These are phyloP conservation scores for Cerceris ruficornis DNA, from an alignment of 2,888 invertebrate species.

Conservation along the genomic window DNA sequence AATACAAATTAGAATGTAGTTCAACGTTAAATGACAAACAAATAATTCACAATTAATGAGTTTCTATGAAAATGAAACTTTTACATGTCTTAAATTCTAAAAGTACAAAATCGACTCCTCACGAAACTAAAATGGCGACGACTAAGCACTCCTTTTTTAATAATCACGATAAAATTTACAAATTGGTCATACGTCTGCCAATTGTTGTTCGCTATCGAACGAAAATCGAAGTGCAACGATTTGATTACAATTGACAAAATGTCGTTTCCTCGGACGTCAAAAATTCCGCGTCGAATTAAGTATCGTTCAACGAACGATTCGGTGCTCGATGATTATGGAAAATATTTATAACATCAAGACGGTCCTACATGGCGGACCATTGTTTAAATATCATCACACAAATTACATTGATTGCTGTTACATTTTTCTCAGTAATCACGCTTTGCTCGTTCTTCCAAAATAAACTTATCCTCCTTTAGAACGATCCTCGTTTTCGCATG, in stretches of 20 bases:
- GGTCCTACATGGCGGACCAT: background rate
- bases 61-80: too few relatives aligned
- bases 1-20: too few relatives aligned
- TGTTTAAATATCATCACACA: slow-evolving; percentile 14
- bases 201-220: slow-evolving; percentile 3
- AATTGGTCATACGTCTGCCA: slow-evolving; percentile 38
- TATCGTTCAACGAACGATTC: background rate
- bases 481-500: background rate
- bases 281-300: background rate
- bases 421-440: background rate
- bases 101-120: background rate
- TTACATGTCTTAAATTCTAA: background rate
- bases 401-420: background rate
- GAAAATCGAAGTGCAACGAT: slow-evolving; percentile 16
- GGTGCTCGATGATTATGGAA: slow-evolving; percentile 3
- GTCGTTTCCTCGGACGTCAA: background rate
- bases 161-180: slow-evolving; percentile 18
- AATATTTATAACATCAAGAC: slow-evolving; percentile 4
- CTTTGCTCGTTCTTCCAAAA: background rate
- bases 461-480: slow-evolving; percentile 7
- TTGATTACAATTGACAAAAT: slow-evolving; percentile 16
- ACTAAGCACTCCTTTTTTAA: slow-evolving; percentile 9
- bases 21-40: too few relatives aligned
- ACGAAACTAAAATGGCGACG: slow-evolving; percentile 10
- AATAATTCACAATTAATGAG: too few relatives aligned